Conservation (phyloP, 2,888 invertebrate genomes). For the Megastigmus dorsalis region DNA sequence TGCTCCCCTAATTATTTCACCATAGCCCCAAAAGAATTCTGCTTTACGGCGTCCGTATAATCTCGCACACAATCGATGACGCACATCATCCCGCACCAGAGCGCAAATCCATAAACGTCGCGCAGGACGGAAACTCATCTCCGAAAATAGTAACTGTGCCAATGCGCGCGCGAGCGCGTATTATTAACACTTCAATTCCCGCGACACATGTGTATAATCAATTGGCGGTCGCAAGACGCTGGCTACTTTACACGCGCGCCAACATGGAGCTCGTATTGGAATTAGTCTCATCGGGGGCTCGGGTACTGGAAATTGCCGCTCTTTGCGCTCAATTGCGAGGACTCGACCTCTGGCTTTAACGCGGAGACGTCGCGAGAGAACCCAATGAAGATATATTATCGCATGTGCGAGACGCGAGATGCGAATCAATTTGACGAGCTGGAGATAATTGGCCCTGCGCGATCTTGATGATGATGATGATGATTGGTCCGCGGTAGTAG, state of each 20-base stretch:
- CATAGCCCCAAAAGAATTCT: no score
- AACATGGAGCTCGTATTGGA: no score
- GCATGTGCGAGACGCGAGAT: not conserved
- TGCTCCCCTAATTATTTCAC: no score
- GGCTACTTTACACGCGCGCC: not conserved
- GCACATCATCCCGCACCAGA: not conserved
- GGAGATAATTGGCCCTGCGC: not conserved
- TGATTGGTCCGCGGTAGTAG: no score
- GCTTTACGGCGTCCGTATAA: no score
- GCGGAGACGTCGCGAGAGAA: no score
- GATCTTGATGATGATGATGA: not conserved
- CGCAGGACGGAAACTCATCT: not conserved
- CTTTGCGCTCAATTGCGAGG: not conserved
- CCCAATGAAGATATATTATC: slow-evolving; percentile 1
- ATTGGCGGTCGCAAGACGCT: no score
- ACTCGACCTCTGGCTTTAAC: slow-evolving; percentile 14
- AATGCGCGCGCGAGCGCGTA: no score
- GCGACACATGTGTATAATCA: not conserved
- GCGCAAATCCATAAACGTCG: no score
- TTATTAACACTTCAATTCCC: no score
- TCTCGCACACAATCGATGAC: not conserved
- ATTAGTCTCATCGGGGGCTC: no score
- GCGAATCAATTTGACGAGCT: slow-evolving; percentile 10
- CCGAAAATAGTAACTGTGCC: slow-evolving; percentile 1
- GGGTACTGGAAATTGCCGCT: no score